These are phyloP conservation scores for Drosophila anomalata DNA, from an alignment of 2,888 invertebrate species.

Conservation along the genomic window DNA sequence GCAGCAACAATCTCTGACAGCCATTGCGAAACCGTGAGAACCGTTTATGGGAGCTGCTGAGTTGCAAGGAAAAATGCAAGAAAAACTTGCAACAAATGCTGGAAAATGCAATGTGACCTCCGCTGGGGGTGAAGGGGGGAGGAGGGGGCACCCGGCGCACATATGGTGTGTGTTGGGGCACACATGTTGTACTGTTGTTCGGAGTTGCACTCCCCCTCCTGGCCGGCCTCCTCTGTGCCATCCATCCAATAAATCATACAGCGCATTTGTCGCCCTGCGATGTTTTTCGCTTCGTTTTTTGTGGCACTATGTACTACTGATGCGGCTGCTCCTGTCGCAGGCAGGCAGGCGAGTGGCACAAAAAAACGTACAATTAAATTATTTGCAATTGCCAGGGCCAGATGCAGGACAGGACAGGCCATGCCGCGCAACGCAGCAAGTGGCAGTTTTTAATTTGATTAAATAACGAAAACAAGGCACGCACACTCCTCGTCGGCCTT, in stretches of 20 bases:
- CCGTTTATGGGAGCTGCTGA: slow-evolving; percentile 65
- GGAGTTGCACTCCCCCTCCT: slow-evolving; percentile 14
- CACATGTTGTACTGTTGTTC: slow-evolving; percentile 45
- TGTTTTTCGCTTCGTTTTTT: slow-evolving; percentile 23
- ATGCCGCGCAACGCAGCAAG: slow-evolving; percentile 53
- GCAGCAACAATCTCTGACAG: slow-evolving; percentile 39
- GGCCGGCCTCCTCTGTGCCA: not conserved
- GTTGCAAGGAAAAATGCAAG: slow-evolving; percentile 64
- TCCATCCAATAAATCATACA: slow-evolving; percentile 60
- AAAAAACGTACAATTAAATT: slow-evolving; percentile 68
- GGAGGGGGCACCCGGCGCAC: slow-evolving; percentile 5
- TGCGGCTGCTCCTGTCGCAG: slow-evolving; percentile 47
- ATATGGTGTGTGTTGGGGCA: slow-evolving; percentile 48
- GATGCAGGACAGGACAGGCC: slow-evolving; percentile 39
- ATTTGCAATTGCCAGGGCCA: slow-evolving; percentile 63
- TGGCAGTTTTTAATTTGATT: slow-evolving; percentile 72
- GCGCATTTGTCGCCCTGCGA: slow-evolving; percentile 62
- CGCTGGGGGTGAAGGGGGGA: not conserved
- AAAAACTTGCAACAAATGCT: slow-evolving; percentile 69
- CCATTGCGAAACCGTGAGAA: slow-evolving; percentile 71
- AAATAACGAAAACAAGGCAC: slow-evolving; percentile 49
- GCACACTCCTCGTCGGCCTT: not conserved
- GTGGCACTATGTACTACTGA: slow-evolving; percentile 3
- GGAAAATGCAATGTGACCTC: slow-evolving; percentile 68
- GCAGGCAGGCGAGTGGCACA: slow-evolving; percentile 54